Evolutionary conservation across 2,888 invertebrate species (phyloP).

Genomic region (Sminthurides aquaticus): DNA sequence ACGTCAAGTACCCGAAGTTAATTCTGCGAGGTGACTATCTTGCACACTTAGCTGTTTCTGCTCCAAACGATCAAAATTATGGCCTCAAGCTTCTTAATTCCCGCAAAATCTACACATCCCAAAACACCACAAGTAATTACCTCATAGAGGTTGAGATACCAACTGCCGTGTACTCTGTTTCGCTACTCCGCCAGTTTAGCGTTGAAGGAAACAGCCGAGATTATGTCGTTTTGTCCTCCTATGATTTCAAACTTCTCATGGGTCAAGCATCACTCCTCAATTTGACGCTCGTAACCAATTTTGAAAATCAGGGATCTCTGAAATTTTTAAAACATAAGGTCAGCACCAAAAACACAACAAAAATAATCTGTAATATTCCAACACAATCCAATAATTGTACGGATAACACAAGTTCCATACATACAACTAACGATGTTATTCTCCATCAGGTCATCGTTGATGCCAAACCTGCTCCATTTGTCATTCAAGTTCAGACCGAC

Average conservation of each 20-base stretch:
- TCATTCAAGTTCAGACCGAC: background rate
- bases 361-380: no score
- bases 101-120: background rate
- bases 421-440: no score
- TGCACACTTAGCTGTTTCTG: conserved; percentile 23
- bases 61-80: conserved; percentile 19
- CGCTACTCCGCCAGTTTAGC: background rate
- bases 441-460: background rate
- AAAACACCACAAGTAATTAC: background rate
- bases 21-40: conserved; percentile 44
- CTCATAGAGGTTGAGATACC: background rate
- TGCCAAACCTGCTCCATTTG: background rate
- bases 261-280: background rate
- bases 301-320: background rate
- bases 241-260: background rate
- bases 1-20: background rate
- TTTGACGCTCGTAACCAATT: background rate
- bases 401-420: no score
- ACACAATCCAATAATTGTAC: no score
- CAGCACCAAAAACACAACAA: no score
- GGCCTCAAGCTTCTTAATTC: background rate
- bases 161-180: background rate
- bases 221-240: background rate
- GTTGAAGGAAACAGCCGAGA: background rate
- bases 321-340: background rate